Base-by-base conservation (phyloP, 1,140 invertebrate genomes). In the Pachyrhynchus sulphureomaculatus region DNA sequence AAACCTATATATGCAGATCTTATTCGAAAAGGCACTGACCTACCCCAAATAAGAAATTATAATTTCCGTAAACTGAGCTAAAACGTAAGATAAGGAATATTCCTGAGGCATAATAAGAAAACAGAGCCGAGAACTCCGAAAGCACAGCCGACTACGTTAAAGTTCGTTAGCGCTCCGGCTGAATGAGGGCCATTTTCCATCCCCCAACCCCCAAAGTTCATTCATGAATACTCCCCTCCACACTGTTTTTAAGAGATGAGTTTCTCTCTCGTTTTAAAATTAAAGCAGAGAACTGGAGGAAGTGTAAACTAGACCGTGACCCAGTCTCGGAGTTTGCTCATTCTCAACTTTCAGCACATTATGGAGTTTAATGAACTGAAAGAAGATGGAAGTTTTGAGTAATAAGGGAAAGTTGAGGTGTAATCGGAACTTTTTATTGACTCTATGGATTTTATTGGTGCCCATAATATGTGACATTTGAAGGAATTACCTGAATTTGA, bases 301-400 rank as follows among this genome's bases (percentile, higher is more conserved):
- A 59, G 56, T 59, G 56, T 59, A 59, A 59, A 59, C 56, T 59
- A 59, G 56, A 59, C 56, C 56, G 56, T 59, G 56, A 59, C 56
- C 56, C 56, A 59, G 56, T 53, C 51, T 39, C 34, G 34, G 23
- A 41, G 33, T 26, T 53, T 20, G 20, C 55, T 58, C 41, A 47
- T 58, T 59, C 56, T 59, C 56, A 51, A 59, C 56, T 59, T 59
- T 59, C 47, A 32, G 56, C 42, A 58, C 34, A 48, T 48, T 58
- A 48, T 23, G 44, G 44, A 58, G 55, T 59, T 59, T 59, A 59
- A 59, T 59, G 56, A 59, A 59, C 56, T 58, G 42, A 32, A 44
- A 42, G 33, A 29, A 41, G 20, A 32, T 44, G 44, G 55, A 48
- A 48, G 33, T 37, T 48, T 42, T 1, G 53, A 56, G 55, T 58